Conservation (phyloP, 2,113 vertebrate genomes). For the Sapajus apella region DNA sequence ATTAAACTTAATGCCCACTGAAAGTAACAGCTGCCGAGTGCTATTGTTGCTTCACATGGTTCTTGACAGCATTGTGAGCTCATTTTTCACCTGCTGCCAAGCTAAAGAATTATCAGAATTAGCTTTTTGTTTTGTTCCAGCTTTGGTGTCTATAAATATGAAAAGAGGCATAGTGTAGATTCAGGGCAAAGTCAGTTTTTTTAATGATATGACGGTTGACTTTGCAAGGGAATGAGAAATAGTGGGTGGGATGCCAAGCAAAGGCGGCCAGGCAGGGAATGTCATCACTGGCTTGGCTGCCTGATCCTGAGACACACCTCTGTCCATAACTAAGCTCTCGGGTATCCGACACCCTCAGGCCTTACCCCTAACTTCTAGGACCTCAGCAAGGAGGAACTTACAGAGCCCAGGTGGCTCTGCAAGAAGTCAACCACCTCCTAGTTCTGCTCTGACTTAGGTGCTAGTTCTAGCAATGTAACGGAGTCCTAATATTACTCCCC, state of each 20-base stretch:
- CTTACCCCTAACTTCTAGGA: background rate
- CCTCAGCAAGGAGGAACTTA: background rate
- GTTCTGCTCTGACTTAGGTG: background rate
- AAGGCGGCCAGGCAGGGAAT: background rate
- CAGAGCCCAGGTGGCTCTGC: background rate
- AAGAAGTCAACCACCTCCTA: background rate
- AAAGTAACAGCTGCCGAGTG: background rate
- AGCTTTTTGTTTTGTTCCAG: background rate
- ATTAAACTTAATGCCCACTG: background rate
- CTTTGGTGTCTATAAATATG: slow-evolving; percentile 16
- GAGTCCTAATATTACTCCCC: background rate
- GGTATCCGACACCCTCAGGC: background rate
- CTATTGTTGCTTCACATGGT: background rate
- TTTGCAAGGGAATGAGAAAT: background rate
- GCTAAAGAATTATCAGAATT: slow-evolving; percentile 21
- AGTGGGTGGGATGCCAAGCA: background rate
- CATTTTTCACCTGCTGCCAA: slow-evolving; percentile 21
- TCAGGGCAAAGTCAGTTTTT: background rate
- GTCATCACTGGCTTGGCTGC: background rate
- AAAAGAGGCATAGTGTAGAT: background rate
- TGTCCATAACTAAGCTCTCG: background rate
- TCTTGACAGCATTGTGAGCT: background rate
- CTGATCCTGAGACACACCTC: background rate
- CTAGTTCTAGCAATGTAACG: background rate
- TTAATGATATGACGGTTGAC: background rate